Evolutionary conservation across 2,888 invertebrate genomes (phyloP).

Genomic region (Punctoribates punctum): DNA sequence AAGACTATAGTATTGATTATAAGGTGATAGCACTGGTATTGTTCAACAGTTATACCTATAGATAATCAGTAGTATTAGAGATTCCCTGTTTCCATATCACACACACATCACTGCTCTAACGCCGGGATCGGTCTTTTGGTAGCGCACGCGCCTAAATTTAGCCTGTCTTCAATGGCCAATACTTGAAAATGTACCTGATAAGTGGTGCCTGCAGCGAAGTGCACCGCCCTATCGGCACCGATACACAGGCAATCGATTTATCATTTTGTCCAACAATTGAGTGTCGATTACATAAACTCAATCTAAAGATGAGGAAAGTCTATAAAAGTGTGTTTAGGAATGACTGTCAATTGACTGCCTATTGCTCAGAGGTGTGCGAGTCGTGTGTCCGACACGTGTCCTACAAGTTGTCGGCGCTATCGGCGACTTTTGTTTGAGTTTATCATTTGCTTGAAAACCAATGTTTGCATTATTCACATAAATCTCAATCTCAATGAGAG

Average conservation of each 20-base stretch:
- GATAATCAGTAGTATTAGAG: not conserved
- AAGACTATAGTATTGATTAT: slow-evolving; percentile 31
- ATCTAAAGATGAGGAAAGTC: not conserved
- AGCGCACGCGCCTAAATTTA: slow-evolving; percentile 10
- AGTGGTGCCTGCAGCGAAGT: not conserved
- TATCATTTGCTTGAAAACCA: not conserved
- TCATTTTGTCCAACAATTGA: slow-evolving; percentile 3
- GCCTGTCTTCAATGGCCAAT: slow-evolving; percentile 9
- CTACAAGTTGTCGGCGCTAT: not conserved
- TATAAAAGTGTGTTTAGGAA: not conserved
- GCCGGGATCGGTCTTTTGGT: slow-evolving; percentile 1
- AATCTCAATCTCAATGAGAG: slow-evolving; percentile 11
- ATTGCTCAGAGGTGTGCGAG: not conserved
- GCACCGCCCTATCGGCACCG: slow-evolving; percentile 4
- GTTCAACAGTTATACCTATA: slow-evolving; percentile 28
- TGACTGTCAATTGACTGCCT: not conserved
- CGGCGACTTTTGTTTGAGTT: slow-evolving; percentile 14
- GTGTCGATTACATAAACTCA: not conserved
- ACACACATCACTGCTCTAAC: slow-evolving; percentile 20
- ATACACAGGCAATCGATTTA: slow-evolving; percentile 16
- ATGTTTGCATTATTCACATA: not conserved
- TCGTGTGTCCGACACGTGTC: slow-evolving; percentile 20
- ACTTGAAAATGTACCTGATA: not conserved
- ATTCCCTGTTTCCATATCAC: slow-evolving; percentile 21
- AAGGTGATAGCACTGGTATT: slow-evolving; percentile 2